Base-by-base conservation (phyloP, 2,113 vertebrate species). In the Jaculus jaculus region DNA sequence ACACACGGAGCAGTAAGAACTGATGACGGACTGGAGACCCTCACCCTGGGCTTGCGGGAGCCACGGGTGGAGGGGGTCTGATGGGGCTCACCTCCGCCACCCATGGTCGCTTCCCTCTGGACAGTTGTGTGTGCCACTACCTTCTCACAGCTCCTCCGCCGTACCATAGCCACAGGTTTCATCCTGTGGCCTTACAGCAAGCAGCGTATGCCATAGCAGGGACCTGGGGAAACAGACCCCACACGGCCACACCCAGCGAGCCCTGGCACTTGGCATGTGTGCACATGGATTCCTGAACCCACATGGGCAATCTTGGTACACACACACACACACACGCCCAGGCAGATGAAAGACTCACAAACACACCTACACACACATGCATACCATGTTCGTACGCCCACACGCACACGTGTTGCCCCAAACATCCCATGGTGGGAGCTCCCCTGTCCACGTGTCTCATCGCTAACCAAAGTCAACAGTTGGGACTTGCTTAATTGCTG, bases 401-500 rank as follows among this genome's bases (percentile, higher is more conserved):
- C n/a, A 24, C 21, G 8, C 7, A 2, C 39, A 3, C 7, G 1
- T 68, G 0, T 6, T 0, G 89, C 96, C 0, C 98, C 92, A 91
- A 97, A 96, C 82, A 61, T 91, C 96, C 93, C 86, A 69, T 60
- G 95, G 92, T 73, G 88, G 94, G 86, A 96, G 92, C 91, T 94
- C 63, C 93, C 63, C 93, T 96, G 96, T 97, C 97, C 97, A 95
- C 92, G 65, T 95, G 96, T 97, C 91, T 97, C 84, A 20, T 96
- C 91, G 96, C 95, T 95, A 96, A 95, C 97, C 93, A 58, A 58
- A 86, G 97, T 88, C 97, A 86, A 97, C 95, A 95, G 97, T 97
- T 97, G 97, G 97, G 94, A 97, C 98, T 97, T 96, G 98, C 96
- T 97, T 96, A 96, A 96, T 95, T 97, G 95, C 92, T 77, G 94